Base-by-base conservation (phyloP, 2,113 vertebrate species). In the Caranx melampygus region DNA sequence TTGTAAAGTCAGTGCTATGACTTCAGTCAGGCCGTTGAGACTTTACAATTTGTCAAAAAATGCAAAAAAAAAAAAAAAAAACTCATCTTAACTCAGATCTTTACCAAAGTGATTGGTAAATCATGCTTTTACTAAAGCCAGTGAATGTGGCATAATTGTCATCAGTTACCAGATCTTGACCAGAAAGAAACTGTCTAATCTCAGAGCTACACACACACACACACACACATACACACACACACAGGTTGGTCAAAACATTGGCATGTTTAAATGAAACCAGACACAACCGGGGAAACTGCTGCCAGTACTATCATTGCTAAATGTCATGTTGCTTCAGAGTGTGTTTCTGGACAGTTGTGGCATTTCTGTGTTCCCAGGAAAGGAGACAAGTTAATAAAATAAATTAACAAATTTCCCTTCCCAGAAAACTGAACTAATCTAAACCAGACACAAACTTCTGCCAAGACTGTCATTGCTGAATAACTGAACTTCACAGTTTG, bases 391-490 rank as follows among this genome's bases (percentile, higher is more conserved):
- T 47, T 16, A 54, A 21, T 54, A 10, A 54, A 54, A 54, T 1
- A 49, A 49, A 49, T 49, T 18, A 18, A 49, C 6, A 49, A 49
- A 16, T 47, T 47, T 3, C 45, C 18, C 18, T 49, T 49, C 47
- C 16, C 49, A 51, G 49, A 16, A 51, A 51, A 51, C 49, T 59
- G 37, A 57, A 76, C 37, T 31, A 31, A 57, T 71, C 37, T 31
- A 31, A 72, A 78, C 31, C 0, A 5, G 79, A 67, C 47, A 61
- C 16, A 4, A 18, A 9, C 49, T 2, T 6, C 70, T 51, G 57
- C 64, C 70, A 57, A 11, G 12, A 6, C 9, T 55, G 52, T 52
- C 8, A 21, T 1, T 58, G 62, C 45, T 35, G 61, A 64, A 66
- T 72, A 7, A 70, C 20, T 82, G 35, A 12, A 12, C 40, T 13